Conservation (phyloP, 1,140 invertebrate species). For the Uloborus diversus region DNA sequence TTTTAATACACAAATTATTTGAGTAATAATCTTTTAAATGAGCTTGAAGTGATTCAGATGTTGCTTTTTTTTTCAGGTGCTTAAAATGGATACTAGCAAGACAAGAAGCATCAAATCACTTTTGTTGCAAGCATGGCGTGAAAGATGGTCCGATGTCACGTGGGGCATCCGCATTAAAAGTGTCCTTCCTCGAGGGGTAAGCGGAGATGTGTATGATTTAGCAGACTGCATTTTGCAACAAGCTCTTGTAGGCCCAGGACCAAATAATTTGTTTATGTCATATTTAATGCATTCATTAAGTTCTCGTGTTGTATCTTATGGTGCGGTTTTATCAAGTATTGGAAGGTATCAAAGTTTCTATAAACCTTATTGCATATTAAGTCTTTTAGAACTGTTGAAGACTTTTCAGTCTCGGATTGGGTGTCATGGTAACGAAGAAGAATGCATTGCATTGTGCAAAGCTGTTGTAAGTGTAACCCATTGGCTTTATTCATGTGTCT, state of each 20-base stretch:
- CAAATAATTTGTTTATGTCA: slow-evolving; percentile 87
- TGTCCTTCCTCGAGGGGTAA: slow-evolving; percentile 71
- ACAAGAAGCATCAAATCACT: slow-evolving; percentile 84
- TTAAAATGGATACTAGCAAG: slow-evolving; percentile 73
- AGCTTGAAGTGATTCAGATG: too few species aligned
- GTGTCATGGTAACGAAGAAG: slow-evolving; percentile 64
- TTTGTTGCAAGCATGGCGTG: slow-evolving; percentile 88
- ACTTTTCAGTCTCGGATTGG: slow-evolving; percentile 58
- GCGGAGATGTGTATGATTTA: slow-evolving; percentile 89
- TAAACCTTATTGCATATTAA: slow-evolving; percentile 87
- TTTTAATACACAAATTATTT: too few species aligned
- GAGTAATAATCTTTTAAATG: too few species aligned
- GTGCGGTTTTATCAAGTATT: slow-evolving; percentile 86
- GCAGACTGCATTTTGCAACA: slow-evolving; percentile 93
- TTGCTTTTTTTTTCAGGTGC: background rate
- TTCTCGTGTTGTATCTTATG: slow-evolving; percentile 86
- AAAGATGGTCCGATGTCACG: slow-evolving; percentile 92
- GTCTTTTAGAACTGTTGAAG: slow-evolving; percentile 85
- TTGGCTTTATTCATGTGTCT: slow-evolving; percentile 63
- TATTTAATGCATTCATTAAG: slow-evolving; percentile 92
- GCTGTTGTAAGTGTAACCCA: slow-evolving; percentile 62
- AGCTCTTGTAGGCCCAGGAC: slow-evolving; percentile 88
- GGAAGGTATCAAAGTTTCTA: slow-evolving; percentile 81
- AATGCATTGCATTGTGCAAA: slow-evolving; percentile 63
- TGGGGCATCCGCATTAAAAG: slow-evolving; percentile 95